These are phyloP conservation scores for Drosophila serrata DNA, from an alignment of 1,140 invertebrate genomes.

Conservation along the genomic window DNA sequence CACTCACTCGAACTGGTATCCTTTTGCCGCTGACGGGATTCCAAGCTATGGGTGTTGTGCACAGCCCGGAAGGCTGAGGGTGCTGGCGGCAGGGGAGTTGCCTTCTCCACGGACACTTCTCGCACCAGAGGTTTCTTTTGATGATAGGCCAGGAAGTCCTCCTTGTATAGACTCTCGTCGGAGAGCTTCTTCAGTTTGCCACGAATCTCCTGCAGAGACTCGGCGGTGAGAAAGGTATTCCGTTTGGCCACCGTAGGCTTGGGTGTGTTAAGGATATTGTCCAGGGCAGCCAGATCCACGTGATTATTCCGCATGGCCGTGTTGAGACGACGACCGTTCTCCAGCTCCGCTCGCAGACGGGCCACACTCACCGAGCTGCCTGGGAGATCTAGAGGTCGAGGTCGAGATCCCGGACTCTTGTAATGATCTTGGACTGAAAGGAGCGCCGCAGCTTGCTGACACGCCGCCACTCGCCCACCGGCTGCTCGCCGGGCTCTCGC, in stretches of 20 bases:
- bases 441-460: constrained; percentile 87
- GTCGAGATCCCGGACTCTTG: constrained; percentile 30
- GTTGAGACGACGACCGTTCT: constrained; percentile 86
- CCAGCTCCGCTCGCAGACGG: constrained; percentile 86
- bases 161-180: constrained; percentile 82
- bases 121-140: constrained; percentile 32
- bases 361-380: constrained; percentile 86
- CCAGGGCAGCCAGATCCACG: constrained; percentile 86
- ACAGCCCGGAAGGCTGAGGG: constrained; percentile 63
- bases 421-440: constrained; percentile 86
- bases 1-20: constrained; percentile 87
- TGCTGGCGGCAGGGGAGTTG: constrained; percentile 21
- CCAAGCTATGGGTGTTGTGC: constrained; percentile 87
- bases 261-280: constrained; percentile 85
- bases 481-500: constrained; percentile 47
- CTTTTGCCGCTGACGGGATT: constrained; percentile 85
- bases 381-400: constrained; percentile 86
- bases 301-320: constrained; percentile 86
- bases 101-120: constrained; percentile 79
- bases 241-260: constrained; percentile 60
- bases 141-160: constrained; percentile 71
- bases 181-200: constrained; percentile 86
- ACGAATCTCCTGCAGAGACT: constrained; percentile 87
- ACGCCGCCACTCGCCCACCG: constrained; percentile 86
- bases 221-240: constrained; percentile 87